phyloP scores from a whole-genome alignment of 2,888 invertebrate genomes.

The Adineta ricciae region DNA sequence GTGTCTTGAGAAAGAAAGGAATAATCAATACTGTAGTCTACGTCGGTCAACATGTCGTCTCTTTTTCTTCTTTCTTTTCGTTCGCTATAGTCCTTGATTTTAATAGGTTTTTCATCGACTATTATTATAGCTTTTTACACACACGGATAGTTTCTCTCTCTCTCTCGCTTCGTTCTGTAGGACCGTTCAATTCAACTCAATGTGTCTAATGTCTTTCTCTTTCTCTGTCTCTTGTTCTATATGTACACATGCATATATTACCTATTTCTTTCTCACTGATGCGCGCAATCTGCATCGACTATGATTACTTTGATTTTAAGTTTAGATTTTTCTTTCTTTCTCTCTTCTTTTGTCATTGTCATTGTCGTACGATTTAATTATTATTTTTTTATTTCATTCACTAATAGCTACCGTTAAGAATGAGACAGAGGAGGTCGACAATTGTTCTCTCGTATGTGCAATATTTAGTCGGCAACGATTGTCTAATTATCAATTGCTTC shows the following conservation, averaged over 20 bases:
- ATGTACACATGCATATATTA: neutral
- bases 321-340: neutral
- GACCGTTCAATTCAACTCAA: neutral
- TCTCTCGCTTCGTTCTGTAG: neutral
- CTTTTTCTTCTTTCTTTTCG: neutral
- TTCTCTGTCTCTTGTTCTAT: neutral
- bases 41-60: neutral
- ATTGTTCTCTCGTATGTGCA: neutral
- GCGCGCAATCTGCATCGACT: neutral
- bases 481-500: neutral
- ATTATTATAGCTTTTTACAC: neutral
- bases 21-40: neutral
- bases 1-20: neutral
- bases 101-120: conserved; percentile 13
- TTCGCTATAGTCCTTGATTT: conserved; percentile 2
- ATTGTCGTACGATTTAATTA: neutral
- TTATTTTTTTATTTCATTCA: conserved; percentile 2
- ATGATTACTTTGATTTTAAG: neutral
- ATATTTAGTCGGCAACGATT: neutral
- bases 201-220: neutral
- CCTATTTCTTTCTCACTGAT: neutral
- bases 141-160: neutral
- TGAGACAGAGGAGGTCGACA: neutral
- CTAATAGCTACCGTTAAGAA: neutral
- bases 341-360: neutral